Percentiles rank a stretch among this genome's conserved stretches.
Evolutionary conservation across 2,113 vertebrate genomes (phyloP).

Genomic region (Sorex fumeus): DNA sequence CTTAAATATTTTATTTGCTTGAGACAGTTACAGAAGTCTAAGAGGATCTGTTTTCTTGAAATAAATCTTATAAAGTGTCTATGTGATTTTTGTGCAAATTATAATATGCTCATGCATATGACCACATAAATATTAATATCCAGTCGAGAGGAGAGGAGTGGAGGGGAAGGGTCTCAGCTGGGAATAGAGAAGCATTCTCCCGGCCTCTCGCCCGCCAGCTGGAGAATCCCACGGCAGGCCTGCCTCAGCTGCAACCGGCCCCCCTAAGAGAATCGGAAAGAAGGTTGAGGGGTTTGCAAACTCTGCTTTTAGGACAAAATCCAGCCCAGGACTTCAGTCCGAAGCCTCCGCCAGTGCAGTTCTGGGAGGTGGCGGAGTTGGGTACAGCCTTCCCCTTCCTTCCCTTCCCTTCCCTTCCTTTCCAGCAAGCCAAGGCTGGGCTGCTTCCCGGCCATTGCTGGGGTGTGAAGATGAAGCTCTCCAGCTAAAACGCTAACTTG

Average conservation of each 20-base stretch:
- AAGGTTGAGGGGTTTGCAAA: background rate
- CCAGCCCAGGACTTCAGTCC: background rate
- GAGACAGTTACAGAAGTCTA: background rate
- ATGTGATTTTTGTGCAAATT: background rate
- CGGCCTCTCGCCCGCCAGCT: background rate
- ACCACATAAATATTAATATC: conserved; percentile 43
- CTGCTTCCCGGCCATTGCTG: background rate
- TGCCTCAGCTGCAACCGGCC: background rate
- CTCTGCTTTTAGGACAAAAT: background rate
- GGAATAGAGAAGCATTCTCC: background rate
- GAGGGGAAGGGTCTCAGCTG: background rate
- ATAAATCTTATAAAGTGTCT: background rate
- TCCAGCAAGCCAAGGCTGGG: background rate
- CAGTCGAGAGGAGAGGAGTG: background rate
- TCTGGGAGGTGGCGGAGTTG: accelerated
- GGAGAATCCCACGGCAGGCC: background rate
- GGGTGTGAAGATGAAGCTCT: background rate
- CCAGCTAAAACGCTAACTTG: conserved; percentile 68
- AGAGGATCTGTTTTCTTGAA: background rate
- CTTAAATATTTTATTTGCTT: background rate
- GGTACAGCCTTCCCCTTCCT: accelerated
- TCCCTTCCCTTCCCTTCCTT: background rate
- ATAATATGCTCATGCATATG: background rate
- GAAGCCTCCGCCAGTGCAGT: background rate
- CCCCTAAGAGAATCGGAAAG: background rate